These are phyloP conservation scores for Folsomia manolachei DNA, from an alignment of 2,888 invertebrate genomes.

Conservation along the genomic window DNA sequence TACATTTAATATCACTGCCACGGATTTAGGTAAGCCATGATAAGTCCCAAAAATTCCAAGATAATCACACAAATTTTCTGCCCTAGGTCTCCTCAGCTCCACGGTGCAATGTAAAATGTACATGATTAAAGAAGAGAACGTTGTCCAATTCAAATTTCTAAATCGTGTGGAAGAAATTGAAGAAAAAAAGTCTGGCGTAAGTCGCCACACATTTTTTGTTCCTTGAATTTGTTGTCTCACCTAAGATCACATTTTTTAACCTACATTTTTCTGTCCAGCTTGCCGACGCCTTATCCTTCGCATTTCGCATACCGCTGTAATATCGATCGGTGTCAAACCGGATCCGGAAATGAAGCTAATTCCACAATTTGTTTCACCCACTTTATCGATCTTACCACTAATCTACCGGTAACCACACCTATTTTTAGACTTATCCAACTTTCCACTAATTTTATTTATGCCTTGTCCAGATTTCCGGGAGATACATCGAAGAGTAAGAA, in stretches of 20 bases:
- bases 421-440: not conserved
- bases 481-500: not conserved
- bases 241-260: not conserved
- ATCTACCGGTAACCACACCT: conserved; percentile 53
- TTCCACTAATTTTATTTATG: not conserved
- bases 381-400: conserved; percentile 29
- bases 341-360: not conserved
- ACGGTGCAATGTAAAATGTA: conserved; percentile 23
- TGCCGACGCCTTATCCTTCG: not conserved
- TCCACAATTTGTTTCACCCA: conserved; percentile 26
- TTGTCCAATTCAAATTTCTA: conserved; percentile 17
- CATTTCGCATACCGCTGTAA: conserved; percentile 58
- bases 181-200: conserved; percentile 6
- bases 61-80: not conserved
- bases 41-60: not conserved
- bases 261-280: not conserved
- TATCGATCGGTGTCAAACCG: conserved; percentile 59
- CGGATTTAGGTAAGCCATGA: conserved; percentile 25
- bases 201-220: not conserved
- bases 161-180: conserved; percentile 8
- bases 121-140: conserved; percentile 15
- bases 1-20: conserved; percentile 28
- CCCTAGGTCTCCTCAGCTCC: not conserved
- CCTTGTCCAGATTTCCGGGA: not conserved
- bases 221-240: not conserved